These are phyloP conservation scores for Agrypnia vestita DNA, from an alignment of 1,140 invertebrate species.

Conservation along the genomic window DNA sequence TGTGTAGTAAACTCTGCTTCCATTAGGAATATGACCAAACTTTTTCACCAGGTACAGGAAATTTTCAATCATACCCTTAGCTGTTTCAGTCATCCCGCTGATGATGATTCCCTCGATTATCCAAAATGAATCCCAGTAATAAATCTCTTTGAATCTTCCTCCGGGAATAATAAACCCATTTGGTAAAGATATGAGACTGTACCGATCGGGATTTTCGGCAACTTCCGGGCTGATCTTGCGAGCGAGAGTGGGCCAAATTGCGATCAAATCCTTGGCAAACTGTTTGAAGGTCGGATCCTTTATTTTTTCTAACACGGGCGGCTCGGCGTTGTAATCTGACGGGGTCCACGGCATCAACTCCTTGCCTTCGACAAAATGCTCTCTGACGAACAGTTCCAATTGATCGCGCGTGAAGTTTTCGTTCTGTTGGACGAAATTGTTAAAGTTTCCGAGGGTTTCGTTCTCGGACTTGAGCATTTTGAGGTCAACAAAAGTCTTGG, in stretches of 20 bases:
- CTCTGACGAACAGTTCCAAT: slow-evolving; percentile 75
- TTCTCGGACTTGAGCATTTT: slow-evolving; percentile 79
- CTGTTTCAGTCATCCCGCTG: too few relatives aligned
- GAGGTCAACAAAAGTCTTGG: slow-evolving; percentile 93
- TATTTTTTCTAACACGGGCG: slow-evolving; percentile 77
- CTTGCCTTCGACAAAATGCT: slow-evolving; percentile 70
- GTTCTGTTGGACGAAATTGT: slow-evolving; percentile 77
- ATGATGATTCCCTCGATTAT: slow-evolving; percentile 84
- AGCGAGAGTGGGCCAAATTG: slow-evolving; percentile 83
- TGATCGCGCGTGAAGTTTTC: slow-evolving; percentile 73
- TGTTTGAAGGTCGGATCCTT: slow-evolving; percentile 75
- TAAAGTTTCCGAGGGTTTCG: slow-evolving; percentile 77
- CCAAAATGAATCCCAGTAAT: slow-evolving; percentile 95
- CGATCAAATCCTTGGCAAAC: slow-evolving; percentile 76
- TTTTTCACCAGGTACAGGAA: slow-evolving; percentile 79
- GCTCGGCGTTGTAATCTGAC: slow-evolving; percentile 78
- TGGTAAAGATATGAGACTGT: slow-evolving; percentile 84
- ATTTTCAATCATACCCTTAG: too few relatives aligned
- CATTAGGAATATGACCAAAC: slow-evolving; percentile 85
- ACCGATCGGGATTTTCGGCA: slow-evolving; percentile 74
- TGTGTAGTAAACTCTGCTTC: slow-evolving; percentile 84
- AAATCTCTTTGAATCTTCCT: slow-evolving; percentile 89
- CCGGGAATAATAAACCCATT: slow-evolving; percentile 91
- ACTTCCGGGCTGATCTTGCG: slow-evolving; percentile 80
- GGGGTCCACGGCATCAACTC: slow-evolving; percentile 76